phyloP scores from a whole-genome alignment of 2,888 invertebrate species.

The Drosophila limbata region DNA sequence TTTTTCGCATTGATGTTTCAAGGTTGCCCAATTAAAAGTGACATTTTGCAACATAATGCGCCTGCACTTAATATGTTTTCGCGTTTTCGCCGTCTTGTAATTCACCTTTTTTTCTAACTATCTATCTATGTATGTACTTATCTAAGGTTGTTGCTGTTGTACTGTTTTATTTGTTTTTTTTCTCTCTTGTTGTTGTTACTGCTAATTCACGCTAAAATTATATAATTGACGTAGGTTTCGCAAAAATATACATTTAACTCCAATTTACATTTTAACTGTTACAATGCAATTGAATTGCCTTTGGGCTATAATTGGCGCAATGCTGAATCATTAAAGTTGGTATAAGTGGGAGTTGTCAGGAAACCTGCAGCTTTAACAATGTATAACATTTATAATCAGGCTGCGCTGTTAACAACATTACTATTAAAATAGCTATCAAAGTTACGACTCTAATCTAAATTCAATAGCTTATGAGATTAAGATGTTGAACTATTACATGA shows the following conservation, averaged over 20 bases:
- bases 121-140: conserved; percentile 23
- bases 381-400: conserved; percentile 8
- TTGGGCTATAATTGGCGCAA: conserved; percentile 51
- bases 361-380: conserved; percentile 14
- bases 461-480: neutral
- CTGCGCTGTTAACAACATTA: conserved; percentile 9
- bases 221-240: conserved; percentile 75
- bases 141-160: conserved; percentile 49
- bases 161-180: conserved; percentile 12
- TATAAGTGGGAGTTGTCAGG: conserved; percentile 40
- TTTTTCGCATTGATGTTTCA: conserved; percentile 80
- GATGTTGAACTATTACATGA: neutral
- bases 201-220: conserved; percentile 76
- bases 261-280: conserved; percentile 65
- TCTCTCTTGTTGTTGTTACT: conserved; percentile 21
- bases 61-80: conserved; percentile 79
- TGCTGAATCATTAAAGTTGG: conserved; percentile 47
- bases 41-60: conserved; percentile 82
- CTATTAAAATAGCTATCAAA: conserved; percentile 1
- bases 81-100: conserved; percentile 61
- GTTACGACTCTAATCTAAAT: neutral
- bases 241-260: conserved; percentile 72
- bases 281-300: conserved; percentile 50
- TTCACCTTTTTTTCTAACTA: conserved; percentile 39
- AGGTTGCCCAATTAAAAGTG: conserved; percentile 84